Conservation (phyloP, 2,888 invertebrate genomes). For the Ochlodes sylvanus region DNA sequence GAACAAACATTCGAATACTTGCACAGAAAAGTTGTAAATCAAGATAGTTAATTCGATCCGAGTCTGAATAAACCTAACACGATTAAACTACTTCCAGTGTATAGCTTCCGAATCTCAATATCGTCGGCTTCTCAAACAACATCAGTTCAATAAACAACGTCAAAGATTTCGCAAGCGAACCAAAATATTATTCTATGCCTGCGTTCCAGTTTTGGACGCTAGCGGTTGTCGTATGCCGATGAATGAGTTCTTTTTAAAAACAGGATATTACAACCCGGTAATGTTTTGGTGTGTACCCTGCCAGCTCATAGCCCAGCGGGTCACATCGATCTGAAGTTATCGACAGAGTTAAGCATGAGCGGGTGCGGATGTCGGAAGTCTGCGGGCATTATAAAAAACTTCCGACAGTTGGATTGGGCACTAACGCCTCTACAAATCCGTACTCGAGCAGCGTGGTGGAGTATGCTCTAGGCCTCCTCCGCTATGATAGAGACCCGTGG, state of each 20-base stretch:
- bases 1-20: too few relatives aligned
- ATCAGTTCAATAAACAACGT: constrained; percentile 49
- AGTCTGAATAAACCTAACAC: neutral
- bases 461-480: too few relatives aligned
- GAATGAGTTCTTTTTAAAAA: constrained; percentile 54
- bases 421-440: too few relatives aligned
- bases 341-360: too few relatives aligned
- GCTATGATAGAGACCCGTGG: too few relatives aligned
- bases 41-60: neutral
- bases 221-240: constrained; percentile 49
- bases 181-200: constrained; percentile 38
- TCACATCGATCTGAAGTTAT: too few relatives aligned
- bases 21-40: neutral
- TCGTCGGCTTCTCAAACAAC: constrained; percentile 41
- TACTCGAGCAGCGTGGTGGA: too few relatives aligned
- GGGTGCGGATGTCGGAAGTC: too few relatives aligned
- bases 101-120: constrained; percentile 43
- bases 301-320: too few relatives aligned
- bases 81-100: constrained; percentile 17
- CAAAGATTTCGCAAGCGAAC: constrained; percentile 50
- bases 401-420: too few relatives aligned
- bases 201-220: constrained; percentile 48
- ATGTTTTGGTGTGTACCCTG: constrained; percentile 36
- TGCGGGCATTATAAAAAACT: too few relatives aligned
- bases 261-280: constrained; percentile 48